Percentiles rank a stretch among this genome's conserved stretches.
Evolutionary conservation across 2,888 invertebrate species (phyloP).

Genomic region (Cheilosia scutellata): DNA sequence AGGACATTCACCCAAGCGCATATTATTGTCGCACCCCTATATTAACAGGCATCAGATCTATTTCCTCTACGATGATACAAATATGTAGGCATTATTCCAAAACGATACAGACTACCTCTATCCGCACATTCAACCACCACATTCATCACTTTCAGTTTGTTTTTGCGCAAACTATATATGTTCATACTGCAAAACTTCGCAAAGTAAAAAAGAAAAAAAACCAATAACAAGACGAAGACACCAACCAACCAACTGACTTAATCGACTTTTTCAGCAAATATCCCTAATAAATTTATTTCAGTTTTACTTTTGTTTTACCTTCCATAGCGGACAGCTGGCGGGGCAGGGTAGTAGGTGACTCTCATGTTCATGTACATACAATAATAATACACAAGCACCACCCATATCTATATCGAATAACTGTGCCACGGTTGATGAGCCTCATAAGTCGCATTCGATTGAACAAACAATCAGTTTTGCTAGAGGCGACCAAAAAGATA

Average conservation of each 20-base stretch:
- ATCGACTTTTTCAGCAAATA: slow-evolving; percentile 58
- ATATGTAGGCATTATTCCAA: slow-evolving; percentile 30
- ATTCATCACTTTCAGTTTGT: slow-evolving; percentile 18
- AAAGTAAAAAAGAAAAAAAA: slow-evolving; percentile 9
- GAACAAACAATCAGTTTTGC: slow-evolving; percentile 78
- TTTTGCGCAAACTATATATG: slow-evolving; percentile 36
- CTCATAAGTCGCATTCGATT: slow-evolving; percentile 76
- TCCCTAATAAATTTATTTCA: slow-evolving; percentile 60
- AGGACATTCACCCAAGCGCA: slow-evolving; percentile 58
- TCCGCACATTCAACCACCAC: slow-evolving; percentile 19
- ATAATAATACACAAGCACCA: slow-evolving; percentile 42
- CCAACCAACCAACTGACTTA: slow-evolving; percentile 18
- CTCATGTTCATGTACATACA: slow-evolving; percentile 1
- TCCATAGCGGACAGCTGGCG: slow-evolving; percentile 18
- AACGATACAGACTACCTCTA: slow-evolving; percentile 26
- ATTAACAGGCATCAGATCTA: slow-evolving; percentile 57
- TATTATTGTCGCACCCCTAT: slow-evolving; percentile 39
- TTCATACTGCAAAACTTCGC: slow-evolving; percentile 38
- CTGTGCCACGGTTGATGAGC: slow-evolving; percentile 77
- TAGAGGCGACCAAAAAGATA: slow-evolving; percentile 77
- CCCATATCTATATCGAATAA: slow-evolving; percentile 58
- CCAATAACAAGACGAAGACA: slow-evolving; percentile 7
- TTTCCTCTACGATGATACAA: slow-evolving; percentile 62
- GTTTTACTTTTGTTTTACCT: slow-evolving; percentile 35
- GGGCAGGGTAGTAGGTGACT: neutral